Evolutionary conservation across 1,140 invertebrate species (phyloP).

Genomic region (Trichonephila clavata): DNA sequence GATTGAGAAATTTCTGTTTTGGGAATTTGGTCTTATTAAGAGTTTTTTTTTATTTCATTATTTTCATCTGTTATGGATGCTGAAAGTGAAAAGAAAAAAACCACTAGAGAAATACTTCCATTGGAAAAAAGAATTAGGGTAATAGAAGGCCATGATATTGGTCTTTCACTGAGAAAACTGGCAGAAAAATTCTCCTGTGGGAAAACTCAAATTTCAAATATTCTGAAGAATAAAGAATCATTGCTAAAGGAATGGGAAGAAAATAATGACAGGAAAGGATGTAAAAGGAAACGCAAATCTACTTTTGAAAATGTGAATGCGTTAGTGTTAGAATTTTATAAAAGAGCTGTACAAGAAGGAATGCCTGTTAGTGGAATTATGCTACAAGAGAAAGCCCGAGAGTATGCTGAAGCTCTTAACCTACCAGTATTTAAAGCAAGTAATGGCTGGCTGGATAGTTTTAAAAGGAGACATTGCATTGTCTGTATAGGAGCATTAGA

Average conservation of each 20-base stretch:
- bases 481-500: background rate
- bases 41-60: too few species aligned
- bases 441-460: background rate
- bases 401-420: background rate
- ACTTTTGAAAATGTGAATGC: background rate
- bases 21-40: too few species aligned
- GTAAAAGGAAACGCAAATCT: background rate
- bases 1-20: too few species aligned
- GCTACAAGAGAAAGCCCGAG: background rate
- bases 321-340: background rate
- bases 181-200: background rate
- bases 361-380: background rate
- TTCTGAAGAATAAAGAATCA: background rate
- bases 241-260: background rate
- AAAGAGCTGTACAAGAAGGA: background rate
- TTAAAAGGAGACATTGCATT: background rate
- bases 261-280: background rate
- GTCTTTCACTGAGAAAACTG: background rate
- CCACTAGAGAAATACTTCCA: background rate
- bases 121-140: background rate
- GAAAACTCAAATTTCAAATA: background rate
- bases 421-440: background rate
- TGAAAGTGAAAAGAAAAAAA: background rate
- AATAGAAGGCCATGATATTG: background rate
- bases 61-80: background rate